Base-by-base conservation (phyloP, 1,140 invertebrate genomes). In the Telenomus remus region DNA sequence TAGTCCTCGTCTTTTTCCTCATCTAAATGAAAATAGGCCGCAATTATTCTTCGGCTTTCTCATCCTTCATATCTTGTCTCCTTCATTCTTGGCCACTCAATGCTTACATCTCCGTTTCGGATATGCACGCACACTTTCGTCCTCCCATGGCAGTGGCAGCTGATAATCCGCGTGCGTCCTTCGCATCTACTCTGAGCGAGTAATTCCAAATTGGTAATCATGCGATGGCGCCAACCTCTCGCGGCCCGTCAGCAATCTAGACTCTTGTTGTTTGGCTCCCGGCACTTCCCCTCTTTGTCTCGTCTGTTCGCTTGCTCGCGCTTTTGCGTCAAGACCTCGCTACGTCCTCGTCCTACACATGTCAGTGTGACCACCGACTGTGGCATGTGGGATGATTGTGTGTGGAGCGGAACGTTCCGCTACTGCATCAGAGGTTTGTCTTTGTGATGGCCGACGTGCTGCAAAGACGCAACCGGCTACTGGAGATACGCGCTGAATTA, bases 161-260 rank as follows among this genome's bases (percentile, higher is more conserved):
- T 81, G 81, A 84, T 81, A 81, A 84, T 84, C 76, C 80, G 74
- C 76, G 78, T 60, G 75, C 79, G 74, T 82, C 77, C 79, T 81
- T 83, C 76, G 80, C 79, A 82, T 82, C 77, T 76, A 79, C 79
- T 79, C 65, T 51, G 57, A 82, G 80, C 71, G 80, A 81, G 82
- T 85, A 88, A 88, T 87, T 88, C 84, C 81, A 88, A 88, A 88
- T 88, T 88, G 86, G 86, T 88, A 88, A 88, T 88, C 85, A 86
- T 85, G 85, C 87, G 85, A 88, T 87, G 87, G 87, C 87, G 87
- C 87, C 87, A 88, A 86, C 79, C 86, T 84, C 81, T 84, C 81
- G 85, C 84, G 79, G 83, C 70, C 82, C 84, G 81, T 85, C 82
- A 85, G 85, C 82, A 88, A 87, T 88, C 85, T 87, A 82, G 79